Evolutionary conservation across 30 jellyfish, hydroid and myxozoan genomes (phyloP), one percentile per base, ranked within the genome.

Genomic region (Cassiopea andromeda): DNA sequence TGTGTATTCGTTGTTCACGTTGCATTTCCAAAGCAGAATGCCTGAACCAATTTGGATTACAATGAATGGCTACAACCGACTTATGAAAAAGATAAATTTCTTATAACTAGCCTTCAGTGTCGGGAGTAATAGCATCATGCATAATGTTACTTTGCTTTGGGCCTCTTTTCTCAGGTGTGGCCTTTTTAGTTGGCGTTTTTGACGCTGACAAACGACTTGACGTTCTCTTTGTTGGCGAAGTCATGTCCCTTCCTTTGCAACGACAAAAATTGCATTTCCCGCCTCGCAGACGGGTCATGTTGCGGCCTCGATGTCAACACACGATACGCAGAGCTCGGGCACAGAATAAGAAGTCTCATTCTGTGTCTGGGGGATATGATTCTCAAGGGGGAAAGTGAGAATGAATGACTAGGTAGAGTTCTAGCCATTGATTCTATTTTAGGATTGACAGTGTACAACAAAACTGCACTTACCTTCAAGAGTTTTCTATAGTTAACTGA

Each of bases 131-230:
- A 9, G 14, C 16, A 27, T 15, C 50, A 4, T 27, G 90, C 0
- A 13, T 57, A 48, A 48, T 54, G 71, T 70, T 69, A 10, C 58
- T 18, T 45, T 76, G 89, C 73, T 69, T 44, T n/a, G 77, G 46
- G 44, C 57, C 49, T 60, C 85, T 87, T 43, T 77, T 87, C 38
- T 87, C 94, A 8, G 94, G 94, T 68, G 94, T 64, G 1, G 84
- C 69, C 66, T 78, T 73, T 44, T 87, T 87, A 45, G 94, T 87
- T 77, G 94, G 94, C 2, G 94, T 87, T 77, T 78, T 87, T 44
- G 94, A 87, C 10, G 89, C 19, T 1, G 69, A 43, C 7, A 78
- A 44, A 15, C 94, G 66, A 43, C 60, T 78, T 27, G 94, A 71
- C 50, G 89, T 45, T 49, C 94, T 61, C 68, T 87, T 87, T 48